Percentiles rank a stretch among this genome's conserved stretches.
Evolutionary conservation across 2,888 invertebrate genomes (phyloP).

Genomic region (Colostygia pectinataria): DNA sequence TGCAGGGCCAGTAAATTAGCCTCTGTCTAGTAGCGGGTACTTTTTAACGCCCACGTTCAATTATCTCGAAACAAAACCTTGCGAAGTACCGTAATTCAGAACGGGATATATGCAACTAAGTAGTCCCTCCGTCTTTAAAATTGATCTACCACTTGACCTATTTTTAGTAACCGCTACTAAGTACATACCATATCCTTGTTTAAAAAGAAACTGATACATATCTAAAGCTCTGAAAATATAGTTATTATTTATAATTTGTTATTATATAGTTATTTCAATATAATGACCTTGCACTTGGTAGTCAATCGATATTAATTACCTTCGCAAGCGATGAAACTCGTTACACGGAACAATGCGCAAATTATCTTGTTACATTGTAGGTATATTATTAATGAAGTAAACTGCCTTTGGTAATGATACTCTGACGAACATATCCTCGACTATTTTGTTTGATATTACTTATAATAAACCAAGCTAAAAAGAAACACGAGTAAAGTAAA

Average conservation of each 20-base stretch:
- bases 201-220: not conserved
- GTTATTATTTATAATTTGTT: too few species aligned
- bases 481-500: too few species aligned
- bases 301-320: conserved; percentile 47
- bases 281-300: conserved; percentile 43
- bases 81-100: conserved; percentile 28
- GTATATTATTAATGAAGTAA: conserved; percentile 4
- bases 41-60: conserved; percentile 58
- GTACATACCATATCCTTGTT: not conserved
- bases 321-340: conserved; percentile 45
- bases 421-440: conserved; percentile 5
- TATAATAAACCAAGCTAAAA: conserved; percentile 14
- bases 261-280: conserved; percentile 5
- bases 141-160: conserved; percentile 30
- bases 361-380: conserved; percentile 25
- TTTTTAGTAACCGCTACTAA: conserved; percentile 10
- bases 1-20: conserved; percentile 55
- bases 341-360: conserved; percentile 46
- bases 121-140: conserved; percentile 25
- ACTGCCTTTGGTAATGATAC: conserved; percentile 7
- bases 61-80: conserved; percentile 43
- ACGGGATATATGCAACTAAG: conserved; percentile 30
- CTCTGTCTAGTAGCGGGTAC: conserved; percentile 39
- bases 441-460: conserved; percentile 3
- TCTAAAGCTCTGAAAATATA: too few species aligned